Conservation (phyloP, 1,140 invertebrate species). For the Aplysia californica region DNA sequence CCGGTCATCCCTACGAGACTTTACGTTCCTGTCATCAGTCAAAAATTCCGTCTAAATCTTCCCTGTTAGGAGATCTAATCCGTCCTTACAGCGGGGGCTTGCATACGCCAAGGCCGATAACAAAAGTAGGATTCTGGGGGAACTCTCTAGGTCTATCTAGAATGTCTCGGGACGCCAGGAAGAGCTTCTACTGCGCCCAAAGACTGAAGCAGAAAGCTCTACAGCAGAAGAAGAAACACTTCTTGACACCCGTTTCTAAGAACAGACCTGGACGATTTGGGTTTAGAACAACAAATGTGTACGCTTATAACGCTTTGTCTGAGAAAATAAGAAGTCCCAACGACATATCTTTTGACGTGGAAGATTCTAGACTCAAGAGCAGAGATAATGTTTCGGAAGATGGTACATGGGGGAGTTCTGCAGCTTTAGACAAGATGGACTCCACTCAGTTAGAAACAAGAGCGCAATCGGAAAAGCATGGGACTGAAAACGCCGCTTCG, state of each 20-base stretch:
- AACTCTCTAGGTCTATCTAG: background rate
- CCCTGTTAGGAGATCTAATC: background rate
- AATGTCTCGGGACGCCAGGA: background rate
- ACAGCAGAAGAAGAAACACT: background rate
- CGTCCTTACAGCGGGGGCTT: too few relatives aligned
- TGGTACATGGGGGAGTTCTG: background rate
- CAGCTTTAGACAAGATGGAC: background rate
- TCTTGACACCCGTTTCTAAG: background rate
- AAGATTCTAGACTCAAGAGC: too few relatives aligned
- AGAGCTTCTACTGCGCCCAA: background rate
- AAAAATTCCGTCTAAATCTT: background rate
- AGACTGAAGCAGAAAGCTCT: background rate
- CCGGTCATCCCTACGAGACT: background rate
- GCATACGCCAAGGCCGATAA: too few relatives aligned
- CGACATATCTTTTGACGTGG: background rate
- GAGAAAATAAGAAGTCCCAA: background rate
- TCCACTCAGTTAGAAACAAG: background rate
- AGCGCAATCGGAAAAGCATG: background rate
- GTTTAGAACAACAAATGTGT: too few relatives aligned
- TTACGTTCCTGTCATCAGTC: background rate
- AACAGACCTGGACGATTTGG: too few relatives aligned
- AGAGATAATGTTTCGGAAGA: background rate
- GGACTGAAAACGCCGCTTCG: background rate
- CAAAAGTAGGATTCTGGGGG: too few relatives aligned
- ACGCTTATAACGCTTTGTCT: too few relatives aligned